A percentile compares a stretch with the other conserved stretches of the same genome.
phyloP scores from a whole-genome alignment of 2,888 invertebrate species.

The Toxonevra muliebris region DNA sequence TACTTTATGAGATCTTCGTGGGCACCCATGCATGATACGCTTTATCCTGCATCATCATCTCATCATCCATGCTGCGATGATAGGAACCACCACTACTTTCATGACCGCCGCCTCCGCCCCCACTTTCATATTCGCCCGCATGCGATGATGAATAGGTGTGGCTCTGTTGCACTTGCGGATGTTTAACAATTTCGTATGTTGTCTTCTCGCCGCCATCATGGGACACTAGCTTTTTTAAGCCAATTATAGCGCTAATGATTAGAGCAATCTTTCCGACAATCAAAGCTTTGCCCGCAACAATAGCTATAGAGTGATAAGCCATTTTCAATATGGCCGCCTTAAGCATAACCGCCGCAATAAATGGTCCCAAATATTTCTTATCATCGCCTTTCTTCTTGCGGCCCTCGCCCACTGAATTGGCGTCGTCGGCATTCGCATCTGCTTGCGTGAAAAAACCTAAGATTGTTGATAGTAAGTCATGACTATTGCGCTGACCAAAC shows the following conservation, averaged over 20 bases:
- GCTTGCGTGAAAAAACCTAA: slow-evolving; percentile 61
- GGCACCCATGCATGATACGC: slow-evolving; percentile 70
- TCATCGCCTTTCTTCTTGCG: slow-evolving; percentile 70
- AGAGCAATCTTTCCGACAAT: slow-evolving; percentile 86
- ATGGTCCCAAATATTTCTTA: slow-evolving; percentile 72
- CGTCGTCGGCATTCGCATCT: slow-evolving; percentile 51
- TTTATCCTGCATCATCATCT: slow-evolving; percentile 72
- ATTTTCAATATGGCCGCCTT: slow-evolving; percentile 78
- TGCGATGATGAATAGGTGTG: slow-evolving; percentile 78
- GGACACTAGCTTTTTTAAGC: slow-evolving; percentile 80
- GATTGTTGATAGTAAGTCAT: slow-evolving; percentile 54
- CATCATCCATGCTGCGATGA: slow-evolving; percentile 70
- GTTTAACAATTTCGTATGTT: slow-evolving; percentile 85
- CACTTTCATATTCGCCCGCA: slow-evolving; percentile 72
- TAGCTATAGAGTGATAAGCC: slow-evolving; percentile 78
- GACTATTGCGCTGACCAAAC: slow-evolving; percentile 66
- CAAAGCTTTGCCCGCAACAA: slow-evolving; percentile 82
- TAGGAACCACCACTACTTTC: slow-evolving; percentile 62
- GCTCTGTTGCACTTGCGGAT: slow-evolving; percentile 82
- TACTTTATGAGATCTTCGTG: slow-evolving; percentile 38
- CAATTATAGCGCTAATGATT: slow-evolving; percentile 80
- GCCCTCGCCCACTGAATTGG: slow-evolving; percentile 65
- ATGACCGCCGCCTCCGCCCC: slow-evolving; percentile 67
- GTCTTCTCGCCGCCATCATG: slow-evolving; percentile 79
- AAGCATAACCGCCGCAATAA: slow-evolving; percentile 75